Percentiles rank a stretch among this genome's conserved stretches.
These are phyloP conservation scores for Sula dactylatra DNA, from an alignment of 2,113 vertebrate genomes.

Conservation along the genomic window DNA sequence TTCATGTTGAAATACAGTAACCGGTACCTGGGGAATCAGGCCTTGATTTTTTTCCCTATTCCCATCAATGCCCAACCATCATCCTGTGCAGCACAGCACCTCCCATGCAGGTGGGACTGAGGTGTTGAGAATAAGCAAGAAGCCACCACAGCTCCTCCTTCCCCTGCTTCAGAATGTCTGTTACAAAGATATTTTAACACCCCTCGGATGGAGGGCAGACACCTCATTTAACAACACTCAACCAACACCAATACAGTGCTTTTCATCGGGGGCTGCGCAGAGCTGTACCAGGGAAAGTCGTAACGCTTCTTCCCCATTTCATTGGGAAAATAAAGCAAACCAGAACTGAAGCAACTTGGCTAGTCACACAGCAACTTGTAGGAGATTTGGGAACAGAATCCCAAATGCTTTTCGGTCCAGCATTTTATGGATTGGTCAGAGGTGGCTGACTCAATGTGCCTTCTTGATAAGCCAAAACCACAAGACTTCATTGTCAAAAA, in stretches of 20 bases:
- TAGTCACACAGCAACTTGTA: background rate
- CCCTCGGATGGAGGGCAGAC: background rate
- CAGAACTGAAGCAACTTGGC: background rate
- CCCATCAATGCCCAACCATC: background rate
- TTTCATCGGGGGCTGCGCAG: fast-evolving
- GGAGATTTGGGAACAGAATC: background rate
- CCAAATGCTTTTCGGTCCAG: background rate
- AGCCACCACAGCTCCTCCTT: background rate
- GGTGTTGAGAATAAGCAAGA: background rate
- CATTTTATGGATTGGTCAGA: background rate
- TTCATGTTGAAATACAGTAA: background rate
- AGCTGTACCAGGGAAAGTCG: background rate
- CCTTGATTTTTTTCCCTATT: background rate
- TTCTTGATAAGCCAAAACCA: background rate
- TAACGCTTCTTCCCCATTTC: background rate
- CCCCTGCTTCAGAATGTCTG: background rate
- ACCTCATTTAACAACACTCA: background rate
- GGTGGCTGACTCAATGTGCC: background rate
- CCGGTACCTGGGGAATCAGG: fast-evolving
- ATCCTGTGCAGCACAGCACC: background rate
- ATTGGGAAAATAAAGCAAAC: background rate
- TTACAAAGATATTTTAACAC: background rate
- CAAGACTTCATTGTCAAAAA: background rate
- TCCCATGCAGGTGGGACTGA: background rate
- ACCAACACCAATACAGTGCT: background rate